phyloP scores from a whole-genome alignment of 2,888 invertebrate species.

The Baronia brevicornis region DNA sequence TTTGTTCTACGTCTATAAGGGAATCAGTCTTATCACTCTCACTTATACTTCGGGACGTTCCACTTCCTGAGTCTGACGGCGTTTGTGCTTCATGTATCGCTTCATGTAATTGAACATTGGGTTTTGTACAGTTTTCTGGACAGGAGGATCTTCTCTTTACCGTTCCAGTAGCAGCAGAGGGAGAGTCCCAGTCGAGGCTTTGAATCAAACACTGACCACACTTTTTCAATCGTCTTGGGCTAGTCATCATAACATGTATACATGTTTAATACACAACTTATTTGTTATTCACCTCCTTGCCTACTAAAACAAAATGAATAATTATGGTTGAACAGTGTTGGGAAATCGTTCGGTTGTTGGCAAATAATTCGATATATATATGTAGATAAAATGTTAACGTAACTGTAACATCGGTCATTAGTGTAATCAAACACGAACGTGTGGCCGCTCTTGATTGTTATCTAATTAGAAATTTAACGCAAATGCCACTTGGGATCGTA shows the following conservation, averaged over 20 bases:
- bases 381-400: slow-evolving; percentile 27
- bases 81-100: slow-evolving; percentile 56
- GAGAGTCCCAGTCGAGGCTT: slow-evolving; percentile 82
- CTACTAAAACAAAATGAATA: slow-evolving; percentile 9
- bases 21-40: slow-evolving; percentile 55
- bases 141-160: slow-evolving; percentile 80
- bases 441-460: slow-evolving; percentile 53
- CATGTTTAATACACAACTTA: slow-evolving; percentile 40
- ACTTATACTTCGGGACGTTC: slow-evolving; percentile 48
- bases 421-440: slow-evolving; percentile 53
- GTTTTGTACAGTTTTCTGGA: slow-evolving; percentile 47
- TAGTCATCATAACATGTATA: slow-evolving; percentile 62
- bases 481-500: slow-evolving; percentile 50
- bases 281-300: slow-evolving; percentile 11
- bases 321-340: slow-evolving; percentile 19
- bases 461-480: slow-evolving; percentile 65
- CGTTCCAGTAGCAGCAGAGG: slow-evolving; percentile 82
- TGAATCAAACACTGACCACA: slow-evolving; percentile 53
- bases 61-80: slow-evolving; percentile 62
- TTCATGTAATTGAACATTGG: slow-evolving; percentile 33
- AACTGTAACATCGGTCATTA: slow-evolving; percentile 43
- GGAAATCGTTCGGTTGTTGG: slow-evolving; percentile 38
- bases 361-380: slow-evolving; percentile 25
- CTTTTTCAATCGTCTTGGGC: slow-evolving; percentile 67
- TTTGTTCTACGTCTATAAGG: slow-evolving; percentile 61